These are phyloP conservation scores for Disparrhopalites patrizii DNA, from an alignment of 2,888 invertebrate genomes.

Conservation along the genomic window DNA sequence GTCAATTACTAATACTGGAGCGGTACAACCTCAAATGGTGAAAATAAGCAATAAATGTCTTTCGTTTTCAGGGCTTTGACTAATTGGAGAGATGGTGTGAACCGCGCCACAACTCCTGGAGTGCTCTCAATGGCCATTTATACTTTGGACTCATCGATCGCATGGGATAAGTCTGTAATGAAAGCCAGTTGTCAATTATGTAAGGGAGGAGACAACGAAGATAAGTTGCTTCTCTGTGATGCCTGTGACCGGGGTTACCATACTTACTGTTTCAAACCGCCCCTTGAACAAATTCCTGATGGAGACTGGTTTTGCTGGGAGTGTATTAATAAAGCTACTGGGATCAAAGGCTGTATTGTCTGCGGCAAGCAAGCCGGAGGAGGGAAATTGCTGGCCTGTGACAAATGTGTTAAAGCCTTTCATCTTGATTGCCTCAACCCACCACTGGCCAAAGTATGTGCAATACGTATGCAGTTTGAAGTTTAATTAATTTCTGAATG, in stretches of 20 bases:
- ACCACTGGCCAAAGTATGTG: conserved; percentile 66
- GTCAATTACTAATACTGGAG: not conserved
- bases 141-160: conserved; percentile 84
- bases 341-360: conserved; percentile 69
- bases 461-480: too few relatives aligned
- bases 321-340: conserved; percentile 68
- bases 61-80: conserved; percentile 49
- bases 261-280: conserved; percentile 88
- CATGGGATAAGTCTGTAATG: conserved; percentile 98
- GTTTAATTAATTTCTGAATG: too few relatives aligned
- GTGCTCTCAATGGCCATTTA: conserved; percentile 87
- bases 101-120: conserved; percentile 77
- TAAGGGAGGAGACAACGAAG: conserved; percentile 92
- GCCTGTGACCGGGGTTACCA: conserved; percentile 98
- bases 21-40: not conserved
- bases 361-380: conserved; percentile 68
- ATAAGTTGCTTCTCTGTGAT: conserved; percentile 89
- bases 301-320: conserved; percentile 77
- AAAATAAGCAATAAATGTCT: conserved; percentile 1
- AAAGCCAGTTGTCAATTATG: conserved; percentile 98
- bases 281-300: conserved; percentile 93
- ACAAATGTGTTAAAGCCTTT: conserved; percentile 84
- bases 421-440: conserved; percentile 92
- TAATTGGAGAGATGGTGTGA: conserved; percentile 82
- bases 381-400: conserved; percentile 75